phyloP scores from a whole-genome alignment of 2,888 invertebrate species.

The Caenorhabditis zanzibari region DNA sequence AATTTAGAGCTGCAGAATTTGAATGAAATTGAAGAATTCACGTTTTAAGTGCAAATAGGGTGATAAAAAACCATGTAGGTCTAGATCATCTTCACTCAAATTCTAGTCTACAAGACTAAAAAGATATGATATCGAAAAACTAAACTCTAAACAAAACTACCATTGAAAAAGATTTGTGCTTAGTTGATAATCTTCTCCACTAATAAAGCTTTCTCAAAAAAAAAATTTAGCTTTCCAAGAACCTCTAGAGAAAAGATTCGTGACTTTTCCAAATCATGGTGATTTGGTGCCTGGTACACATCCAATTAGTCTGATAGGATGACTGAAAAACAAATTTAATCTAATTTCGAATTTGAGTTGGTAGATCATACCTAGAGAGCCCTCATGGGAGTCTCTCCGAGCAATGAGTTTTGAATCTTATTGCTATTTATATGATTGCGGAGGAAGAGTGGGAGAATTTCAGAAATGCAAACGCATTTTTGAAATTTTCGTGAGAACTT shows the following conservation, averaged over 20 bases:
- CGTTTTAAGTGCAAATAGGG: background rate
- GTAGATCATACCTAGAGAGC: background rate
- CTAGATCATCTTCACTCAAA: background rate
- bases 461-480: background rate
- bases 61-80: background rate
- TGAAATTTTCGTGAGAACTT: conserved; percentile 19
- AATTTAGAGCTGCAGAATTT: background rate
- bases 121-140: background rate
- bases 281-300: background rate
- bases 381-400: background rate
- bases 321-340: background rate
- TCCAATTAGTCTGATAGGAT: conserved; percentile 17
- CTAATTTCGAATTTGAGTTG: no score
- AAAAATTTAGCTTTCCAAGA: background rate
- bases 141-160: background rate
- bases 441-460: conserved; percentile 11
- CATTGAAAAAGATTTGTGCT: background rate
- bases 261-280: conserved; percentile 4
- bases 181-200: conserved; percentile 16
- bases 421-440: conserved; percentile 10
- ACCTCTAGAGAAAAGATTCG: background rate
- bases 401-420: background rate
- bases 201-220: conserved; percentile 9
- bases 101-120: background rate
- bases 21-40: background rate